phyloP scores from a whole-genome alignment of 2,888 invertebrate species.

The Melieria picta region DNA sequence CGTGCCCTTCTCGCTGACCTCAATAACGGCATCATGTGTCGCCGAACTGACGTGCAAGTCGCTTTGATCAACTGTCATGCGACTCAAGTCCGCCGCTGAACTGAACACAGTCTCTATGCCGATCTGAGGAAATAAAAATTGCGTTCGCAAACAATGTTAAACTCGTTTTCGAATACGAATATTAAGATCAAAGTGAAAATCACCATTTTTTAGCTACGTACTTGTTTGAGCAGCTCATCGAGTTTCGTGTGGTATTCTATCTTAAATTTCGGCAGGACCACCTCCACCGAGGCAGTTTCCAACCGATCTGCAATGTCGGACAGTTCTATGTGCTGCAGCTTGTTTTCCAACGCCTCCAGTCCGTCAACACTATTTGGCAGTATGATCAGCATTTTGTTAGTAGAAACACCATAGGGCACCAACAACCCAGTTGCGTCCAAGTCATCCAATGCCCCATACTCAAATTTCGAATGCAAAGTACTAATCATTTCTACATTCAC shows the following conservation, averaged over 20 bases:
- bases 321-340: slow-evolving; percentile 70
- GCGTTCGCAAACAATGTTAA: too few species aligned
- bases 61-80: too few species aligned
- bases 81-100: too few species aligned
- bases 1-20: too few species aligned
- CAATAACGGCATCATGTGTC: too few species aligned
- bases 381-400: slow-evolving; percentile 79
- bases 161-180: too few species aligned
- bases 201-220: too few species aligned
- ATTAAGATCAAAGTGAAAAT: too few species aligned
- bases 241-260: slow-evolving; percentile 79
- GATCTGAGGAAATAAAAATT: too few species aligned
- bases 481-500: slow-evolving; percentile 76
- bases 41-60: too few species aligned
- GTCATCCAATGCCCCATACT: slow-evolving; percentile 67
- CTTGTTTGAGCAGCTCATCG: slow-evolving; percentile 60
- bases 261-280: slow-evolving; percentile 82
- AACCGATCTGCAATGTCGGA: slow-evolving; percentile 66
- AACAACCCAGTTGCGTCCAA: slow-evolving; percentile 72
- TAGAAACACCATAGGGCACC: slow-evolving; percentile 76
- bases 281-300: slow-evolving; percentile 67
- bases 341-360: slow-evolving; percentile 71
- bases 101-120: too few species aligned
- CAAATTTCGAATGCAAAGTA: slow-evolving; percentile 69
- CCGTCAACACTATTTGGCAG: slow-evolving; percentile 77